phyloP scores from a whole-genome alignment of 2,888 invertebrate genomes.

The Acleris emargana region DNA sequence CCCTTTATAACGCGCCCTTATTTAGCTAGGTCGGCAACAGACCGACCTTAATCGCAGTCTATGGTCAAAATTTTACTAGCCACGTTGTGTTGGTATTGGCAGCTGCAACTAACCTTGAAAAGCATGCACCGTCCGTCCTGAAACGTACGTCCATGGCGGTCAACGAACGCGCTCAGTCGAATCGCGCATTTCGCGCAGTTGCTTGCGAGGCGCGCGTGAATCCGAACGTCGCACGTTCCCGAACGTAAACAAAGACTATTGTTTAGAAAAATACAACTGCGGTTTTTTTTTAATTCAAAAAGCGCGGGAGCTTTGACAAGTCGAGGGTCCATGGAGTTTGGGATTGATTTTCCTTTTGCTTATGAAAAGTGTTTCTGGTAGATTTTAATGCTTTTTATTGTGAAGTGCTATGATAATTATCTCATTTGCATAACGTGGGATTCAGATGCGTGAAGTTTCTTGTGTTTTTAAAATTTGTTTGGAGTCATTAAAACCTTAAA shows the following conservation, averaged over 20 bases:
- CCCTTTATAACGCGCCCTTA: too few species aligned
- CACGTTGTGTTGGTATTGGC: constrained; percentile 25
- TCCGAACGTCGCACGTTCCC: constrained; percentile 42
- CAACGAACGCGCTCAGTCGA: constrained; percentile 27
- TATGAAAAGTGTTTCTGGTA: too few species aligned
- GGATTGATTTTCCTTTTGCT: not conserved
- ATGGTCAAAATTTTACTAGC: constrained; percentile 18
- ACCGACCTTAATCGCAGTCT: constrained; percentile 10
- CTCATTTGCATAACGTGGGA: not conserved
- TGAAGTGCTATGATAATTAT: not conserved
- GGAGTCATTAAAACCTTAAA: not conserved
- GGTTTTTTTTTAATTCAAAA: constrained; percentile 34
- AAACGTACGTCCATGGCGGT: constrained; percentile 27
- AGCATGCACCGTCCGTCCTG: constrained; percentile 28
- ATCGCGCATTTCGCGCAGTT: constrained; percentile 52
- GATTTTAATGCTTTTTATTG: not conserved
- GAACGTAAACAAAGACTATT: constrained; percentile 52
- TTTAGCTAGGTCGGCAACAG: constrained; percentile 1
- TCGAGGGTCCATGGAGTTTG: not conserved
- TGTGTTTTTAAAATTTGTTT: not conserved
- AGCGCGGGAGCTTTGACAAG: constrained; percentile 32
- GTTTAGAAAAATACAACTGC: constrained; percentile 35
- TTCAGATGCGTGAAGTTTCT: too few species aligned
- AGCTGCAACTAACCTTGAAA: constrained; percentile 29
- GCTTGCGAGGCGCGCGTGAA: constrained; percentile 42